Evolutionary conservation across 2,888 invertebrate genomes (phyloP).

Genomic region (Brachyptera risi): DNA sequence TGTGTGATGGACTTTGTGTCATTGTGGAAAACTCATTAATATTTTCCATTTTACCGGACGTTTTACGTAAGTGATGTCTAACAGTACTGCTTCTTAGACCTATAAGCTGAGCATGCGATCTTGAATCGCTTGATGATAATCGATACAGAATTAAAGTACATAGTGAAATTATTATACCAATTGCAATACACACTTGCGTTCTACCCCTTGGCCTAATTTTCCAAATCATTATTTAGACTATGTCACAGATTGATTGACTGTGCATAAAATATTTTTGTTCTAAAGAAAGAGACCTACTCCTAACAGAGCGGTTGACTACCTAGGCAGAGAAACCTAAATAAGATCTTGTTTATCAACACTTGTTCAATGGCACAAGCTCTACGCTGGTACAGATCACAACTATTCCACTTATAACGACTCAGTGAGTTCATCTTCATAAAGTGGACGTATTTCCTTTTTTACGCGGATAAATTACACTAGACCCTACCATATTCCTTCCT

Average conservation of each 20-base stretch:
- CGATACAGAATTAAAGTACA: conserved; percentile 42
- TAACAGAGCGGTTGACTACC: too few relatives aligned
- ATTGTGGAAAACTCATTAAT: conserved; percentile 29
- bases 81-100: too few relatives aligned
- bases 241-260: not conserved
- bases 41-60: conserved; percentile 27
- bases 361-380: too few relatives aligned
- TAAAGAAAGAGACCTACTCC: not conserved
- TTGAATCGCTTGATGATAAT: conserved; percentile 31
- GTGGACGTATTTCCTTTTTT: too few relatives aligned
- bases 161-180: conserved; percentile 40
- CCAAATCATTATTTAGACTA: not conserved
- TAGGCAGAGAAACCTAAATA: too few relatives aligned
- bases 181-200: conserved; percentile 37
- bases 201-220: conserved; percentile 21
- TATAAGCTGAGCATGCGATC: not conserved
- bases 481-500: too few relatives aligned
- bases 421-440: not conserved
- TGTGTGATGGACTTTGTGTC: conserved; percentile 35
- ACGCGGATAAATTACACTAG: too few relatives aligned
- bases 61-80: conserved; percentile 32
- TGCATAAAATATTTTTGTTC: not conserved
- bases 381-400: too few relatives aligned
- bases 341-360: too few relatives aligned
- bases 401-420: too few relatives aligned